A percentile compares a stretch with the other conserved stretches of the same genome.
phyloP scores from a whole-genome alignment of 2,797 vertebrate genomes.

The Falco berigora region DNA sequence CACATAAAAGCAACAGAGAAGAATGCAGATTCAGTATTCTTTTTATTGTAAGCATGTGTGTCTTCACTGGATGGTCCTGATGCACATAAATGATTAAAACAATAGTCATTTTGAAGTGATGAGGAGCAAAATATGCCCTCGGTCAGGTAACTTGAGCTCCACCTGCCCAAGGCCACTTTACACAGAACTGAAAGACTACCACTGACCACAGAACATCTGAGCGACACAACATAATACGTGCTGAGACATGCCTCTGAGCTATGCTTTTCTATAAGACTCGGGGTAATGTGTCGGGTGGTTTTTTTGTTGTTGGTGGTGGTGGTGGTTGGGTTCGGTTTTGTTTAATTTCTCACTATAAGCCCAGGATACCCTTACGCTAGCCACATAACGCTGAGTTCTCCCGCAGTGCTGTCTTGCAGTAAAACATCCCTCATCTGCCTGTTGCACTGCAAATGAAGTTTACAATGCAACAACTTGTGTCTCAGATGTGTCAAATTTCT shows the following conservation, averaged over 20 bases:
- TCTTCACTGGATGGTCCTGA: neutral
- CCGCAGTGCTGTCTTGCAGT: fast-evolving
- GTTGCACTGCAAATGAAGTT: neutral
- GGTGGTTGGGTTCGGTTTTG: neutral
- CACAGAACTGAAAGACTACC: neutral
- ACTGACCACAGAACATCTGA: neutral
- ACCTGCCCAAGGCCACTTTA: neutral
- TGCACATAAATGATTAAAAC: neutral
- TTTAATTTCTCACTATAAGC: neutral
- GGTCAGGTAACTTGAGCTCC: neutral
- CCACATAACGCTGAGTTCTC: fast-evolving
- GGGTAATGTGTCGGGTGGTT: neutral
- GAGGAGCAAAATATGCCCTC: neutral
- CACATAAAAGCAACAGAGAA: conserved; percentile 56
- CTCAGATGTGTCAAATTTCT: neutral
- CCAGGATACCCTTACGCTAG: neutral
- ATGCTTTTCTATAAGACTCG: neutral
- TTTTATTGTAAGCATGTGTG: conserved; percentile 39
- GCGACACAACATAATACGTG: fast-evolving
- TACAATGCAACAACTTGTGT: neutral
- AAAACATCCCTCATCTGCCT: neutral
- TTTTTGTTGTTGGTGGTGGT: neutral
- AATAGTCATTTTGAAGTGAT: neutral
- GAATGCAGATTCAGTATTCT: conserved; percentile 38
- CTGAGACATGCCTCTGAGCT: neutral